phyloP scores from a whole-genome alignment of 2,113 vertebrate species.

The Elgaria multicarinata region DNA sequence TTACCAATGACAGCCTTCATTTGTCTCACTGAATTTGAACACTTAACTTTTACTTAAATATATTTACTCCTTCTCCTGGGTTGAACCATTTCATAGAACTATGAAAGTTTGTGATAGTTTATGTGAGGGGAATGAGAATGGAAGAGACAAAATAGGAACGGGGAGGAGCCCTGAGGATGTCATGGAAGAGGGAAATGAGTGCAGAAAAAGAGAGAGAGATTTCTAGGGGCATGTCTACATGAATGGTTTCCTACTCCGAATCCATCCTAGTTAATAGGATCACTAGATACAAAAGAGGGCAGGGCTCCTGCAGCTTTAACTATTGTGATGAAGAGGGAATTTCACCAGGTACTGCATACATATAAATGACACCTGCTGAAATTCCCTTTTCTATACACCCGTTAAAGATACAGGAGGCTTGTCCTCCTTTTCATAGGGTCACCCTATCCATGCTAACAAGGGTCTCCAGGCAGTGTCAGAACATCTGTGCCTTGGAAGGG shows the following conservation, averaged over 20 bases:
- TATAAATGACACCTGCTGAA: too few relatives aligned
- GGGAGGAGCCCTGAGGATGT: neutral
- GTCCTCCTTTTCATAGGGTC: too few relatives aligned
- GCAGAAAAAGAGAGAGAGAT: too few relatives aligned
- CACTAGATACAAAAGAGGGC: too few relatives aligned
- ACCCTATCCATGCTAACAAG: neutral
- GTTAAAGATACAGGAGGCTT: too few relatives aligned
- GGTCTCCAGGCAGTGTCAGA: neutral
- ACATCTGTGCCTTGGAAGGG: neutral
- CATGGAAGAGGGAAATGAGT: neutral
- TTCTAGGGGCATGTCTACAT: too few relatives aligned
- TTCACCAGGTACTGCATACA: too few relatives aligned
- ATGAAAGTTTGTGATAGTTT: neutral
- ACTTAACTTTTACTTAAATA: neutral
- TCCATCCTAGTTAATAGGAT: too few relatives aligned
- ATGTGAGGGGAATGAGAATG: neutral
- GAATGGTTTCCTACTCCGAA: too few relatives aligned
- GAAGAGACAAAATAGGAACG: neutral
- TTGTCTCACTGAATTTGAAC: neutral
- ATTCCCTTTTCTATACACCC: too few relatives aligned
- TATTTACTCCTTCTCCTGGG: neutral
- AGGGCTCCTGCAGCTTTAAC: too few relatives aligned
- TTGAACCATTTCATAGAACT: neutral
- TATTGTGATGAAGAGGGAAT: too few relatives aligned
- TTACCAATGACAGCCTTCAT: neutral